Evolutionary conservation across 2,888 invertebrate species (phyloP).

Genomic region (Epinotia demarniana): DNA sequence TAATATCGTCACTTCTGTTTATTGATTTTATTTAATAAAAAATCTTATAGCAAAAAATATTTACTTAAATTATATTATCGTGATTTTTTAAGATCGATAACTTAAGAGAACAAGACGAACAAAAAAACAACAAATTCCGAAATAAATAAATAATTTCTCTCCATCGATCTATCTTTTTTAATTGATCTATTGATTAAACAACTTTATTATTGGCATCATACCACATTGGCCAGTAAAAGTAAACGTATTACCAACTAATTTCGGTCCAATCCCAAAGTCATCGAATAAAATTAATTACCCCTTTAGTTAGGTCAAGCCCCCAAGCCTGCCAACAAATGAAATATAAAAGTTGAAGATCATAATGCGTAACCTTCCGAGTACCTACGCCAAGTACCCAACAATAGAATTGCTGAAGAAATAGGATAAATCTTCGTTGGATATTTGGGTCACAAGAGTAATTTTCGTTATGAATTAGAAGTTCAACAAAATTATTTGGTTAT

Average conservation of each 20-base stretch:
- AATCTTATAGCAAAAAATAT: too few relatives aligned
- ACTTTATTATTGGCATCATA: too few relatives aligned
- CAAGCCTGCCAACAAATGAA: slow-evolving; percentile 21
- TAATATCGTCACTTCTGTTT: too few relatives aligned
- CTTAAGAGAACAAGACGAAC: too few relatives aligned
- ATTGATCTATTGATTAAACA: too few relatives aligned
- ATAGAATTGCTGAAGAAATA: not conserved
- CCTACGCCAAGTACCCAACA: slow-evolving; percentile 16
- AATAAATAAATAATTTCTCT: too few relatives aligned
- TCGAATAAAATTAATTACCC: slow-evolving; percentile 37
- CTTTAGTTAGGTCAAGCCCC: slow-evolving; percentile 29
- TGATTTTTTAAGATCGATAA: too few relatives aligned
- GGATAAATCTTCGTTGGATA: slow-evolving; percentile 20
- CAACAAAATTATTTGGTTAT: not conserved
- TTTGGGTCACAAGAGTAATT: slow-evolving; percentile 19
- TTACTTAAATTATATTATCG: too few relatives aligned
- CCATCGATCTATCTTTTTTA: too few relatives aligned
- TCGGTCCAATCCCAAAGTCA: slow-evolving; percentile 6
- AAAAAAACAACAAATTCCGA: too few relatives aligned
- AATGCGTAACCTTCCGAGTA: slow-evolving; percentile 33
- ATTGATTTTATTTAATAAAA: too few relatives aligned
- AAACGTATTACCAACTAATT: slow-evolving; percentile 34
- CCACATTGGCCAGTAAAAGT: not conserved
- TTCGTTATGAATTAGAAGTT: not conserved
- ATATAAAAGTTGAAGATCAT: slow-evolving; percentile 39